A percentile compares a stretch with the other conserved stretches of the same genome.
Evolutionary conservation across 2,113 vertebrate species (phyloP).

Genomic region (Corydoras maculifer): DNA sequence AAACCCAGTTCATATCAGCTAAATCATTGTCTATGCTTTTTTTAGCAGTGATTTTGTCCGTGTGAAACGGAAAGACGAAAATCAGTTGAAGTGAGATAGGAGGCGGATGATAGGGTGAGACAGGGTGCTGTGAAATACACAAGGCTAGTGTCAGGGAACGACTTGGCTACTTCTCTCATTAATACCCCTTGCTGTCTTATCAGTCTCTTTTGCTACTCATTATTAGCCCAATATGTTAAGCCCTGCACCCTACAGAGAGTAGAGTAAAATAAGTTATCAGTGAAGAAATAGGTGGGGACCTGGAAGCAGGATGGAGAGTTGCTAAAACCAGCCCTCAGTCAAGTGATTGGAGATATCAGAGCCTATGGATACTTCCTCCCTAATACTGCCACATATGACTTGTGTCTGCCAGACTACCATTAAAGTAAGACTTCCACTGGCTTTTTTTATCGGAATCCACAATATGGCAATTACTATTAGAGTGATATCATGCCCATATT

Average conservation of each 20-base stretch:
- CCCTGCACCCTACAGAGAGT: constrained; percentile 5
- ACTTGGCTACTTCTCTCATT: constrained; percentile 20
- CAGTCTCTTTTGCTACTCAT: constrained; percentile 32
- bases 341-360: constrained; percentile 32
- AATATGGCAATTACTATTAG: not conserved
- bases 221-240: constrained; percentile 37
- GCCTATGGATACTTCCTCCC: constrained; percentile 28
- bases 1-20: no score
- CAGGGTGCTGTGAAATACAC: constrained; percentile 27
- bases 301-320: constrained; percentile 26
- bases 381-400: constrained; percentile 16
- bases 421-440: not conserved
- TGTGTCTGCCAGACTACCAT: constrained; percentile 29
- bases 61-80: constrained; percentile 8
- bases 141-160: constrained; percentile 4
- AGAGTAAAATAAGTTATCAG: constrained; percentile 32
- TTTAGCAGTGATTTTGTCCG: not conserved
- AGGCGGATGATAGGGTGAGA: constrained; percentile 15
- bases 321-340: constrained; percentile 42
- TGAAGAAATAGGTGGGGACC: constrained; percentile 27
- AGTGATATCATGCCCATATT: not conserved
- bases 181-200: constrained; percentile 34
- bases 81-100: constrained; percentile 16
- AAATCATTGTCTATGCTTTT: no score
- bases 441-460: constrained; percentile 12